Evolutionary conservation across 2,797 vertebrate species (phyloP).

Genomic region (Sebastiscus albofasciatus): DNA sequence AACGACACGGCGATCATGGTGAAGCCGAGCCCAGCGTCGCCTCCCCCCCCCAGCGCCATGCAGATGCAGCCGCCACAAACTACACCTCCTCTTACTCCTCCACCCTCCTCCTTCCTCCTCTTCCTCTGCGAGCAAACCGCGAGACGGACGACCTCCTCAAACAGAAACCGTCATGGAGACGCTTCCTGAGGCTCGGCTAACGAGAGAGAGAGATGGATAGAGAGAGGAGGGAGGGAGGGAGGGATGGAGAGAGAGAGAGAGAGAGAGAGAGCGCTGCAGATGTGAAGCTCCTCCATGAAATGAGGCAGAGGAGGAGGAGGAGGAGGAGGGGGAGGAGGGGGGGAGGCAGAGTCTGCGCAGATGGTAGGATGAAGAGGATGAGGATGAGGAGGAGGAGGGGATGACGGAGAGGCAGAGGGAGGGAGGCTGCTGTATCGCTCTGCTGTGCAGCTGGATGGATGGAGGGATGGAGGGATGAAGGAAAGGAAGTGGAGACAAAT

Average conservation of each 20-base stretch:
- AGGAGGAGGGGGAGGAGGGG: constrained; percentile 33
- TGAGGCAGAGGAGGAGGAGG: constrained; percentile 34
- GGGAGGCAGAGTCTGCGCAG: constrained; percentile 65
- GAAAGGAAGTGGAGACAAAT: background rate
- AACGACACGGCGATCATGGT: constrained; percentile 99
- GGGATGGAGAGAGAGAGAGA: background rate
- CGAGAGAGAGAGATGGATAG: constrained; percentile 21
- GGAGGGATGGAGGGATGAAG: constrained; percentile 17
- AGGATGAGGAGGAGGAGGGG: background rate
- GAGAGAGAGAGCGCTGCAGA: constrained; percentile 57
- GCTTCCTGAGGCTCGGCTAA: constrained; percentile 17
- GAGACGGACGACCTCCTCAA: constrained; percentile 54
- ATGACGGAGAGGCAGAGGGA: background rate
- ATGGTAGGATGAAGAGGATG: constrained; percentile 51
- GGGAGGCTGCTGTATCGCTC: constrained; percentile 13
- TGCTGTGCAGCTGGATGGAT: constrained; percentile 52
- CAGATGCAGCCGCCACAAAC: constrained; percentile 59
- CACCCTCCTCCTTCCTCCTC: constrained; percentile 21
- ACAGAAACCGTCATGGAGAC: constrained; percentile 43
- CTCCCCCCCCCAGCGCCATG: constrained; percentile 67
- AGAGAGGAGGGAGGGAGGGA: constrained; percentile 1
- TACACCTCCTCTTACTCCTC: constrained; percentile 35
- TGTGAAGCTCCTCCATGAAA: constrained; percentile 69
- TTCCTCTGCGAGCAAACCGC: constrained; percentile 19
- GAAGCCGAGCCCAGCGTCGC: constrained; percentile 63